These are phyloP conservation scores for Scarus forsteni DNA, from an alignment of 2,797 vertebrate genomes.

Conservation along the genomic window DNA sequence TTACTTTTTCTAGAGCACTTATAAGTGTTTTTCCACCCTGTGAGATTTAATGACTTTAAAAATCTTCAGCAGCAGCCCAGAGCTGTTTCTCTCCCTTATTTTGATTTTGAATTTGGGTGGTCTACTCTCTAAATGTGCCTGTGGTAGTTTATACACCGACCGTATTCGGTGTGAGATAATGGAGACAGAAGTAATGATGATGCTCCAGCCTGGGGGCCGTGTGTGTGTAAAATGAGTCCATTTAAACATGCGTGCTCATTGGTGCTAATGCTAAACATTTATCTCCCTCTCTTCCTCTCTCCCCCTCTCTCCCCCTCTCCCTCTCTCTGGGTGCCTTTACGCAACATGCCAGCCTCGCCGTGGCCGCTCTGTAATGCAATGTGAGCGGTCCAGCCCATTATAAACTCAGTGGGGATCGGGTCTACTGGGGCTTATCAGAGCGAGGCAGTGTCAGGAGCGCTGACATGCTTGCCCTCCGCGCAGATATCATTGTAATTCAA, in stretches of 20 bases:
- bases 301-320: not conserved
- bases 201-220: constrained; percentile 26
- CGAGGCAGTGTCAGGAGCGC: constrained; percentile 59
- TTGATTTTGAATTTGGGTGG: constrained; percentile 39
- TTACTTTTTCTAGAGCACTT: not conserved
- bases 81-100: not conserved
- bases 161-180: constrained; percentile 46
- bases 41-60: constrained; percentile 2
- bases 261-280: constrained; percentile 35
- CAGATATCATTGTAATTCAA: constrained; percentile 54
- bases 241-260: constrained; percentile 31
- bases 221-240: constrained; percentile 22
- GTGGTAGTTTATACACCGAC: constrained; percentile 34
- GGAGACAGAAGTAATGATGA: constrained; percentile 49
- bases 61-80: not conserved
- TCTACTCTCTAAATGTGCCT: constrained; percentile 33
- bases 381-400: constrained; percentile 68
- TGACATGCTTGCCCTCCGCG: constrained; percentile 32
- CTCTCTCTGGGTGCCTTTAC: constrained; percentile 55
- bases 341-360: constrained; percentile 48
- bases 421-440: constrained; percentile 71
- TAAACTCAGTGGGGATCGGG: constrained; percentile 63
- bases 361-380: constrained; percentile 46
- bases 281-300: constrained; percentile 14
- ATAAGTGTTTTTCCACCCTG: not conserved